Percentiles rank a stretch among this genome's conserved stretches.
phyloP scores from a whole-genome alignment of 1,140 invertebrate genomes.

The Brachystomella parvula region DNA sequence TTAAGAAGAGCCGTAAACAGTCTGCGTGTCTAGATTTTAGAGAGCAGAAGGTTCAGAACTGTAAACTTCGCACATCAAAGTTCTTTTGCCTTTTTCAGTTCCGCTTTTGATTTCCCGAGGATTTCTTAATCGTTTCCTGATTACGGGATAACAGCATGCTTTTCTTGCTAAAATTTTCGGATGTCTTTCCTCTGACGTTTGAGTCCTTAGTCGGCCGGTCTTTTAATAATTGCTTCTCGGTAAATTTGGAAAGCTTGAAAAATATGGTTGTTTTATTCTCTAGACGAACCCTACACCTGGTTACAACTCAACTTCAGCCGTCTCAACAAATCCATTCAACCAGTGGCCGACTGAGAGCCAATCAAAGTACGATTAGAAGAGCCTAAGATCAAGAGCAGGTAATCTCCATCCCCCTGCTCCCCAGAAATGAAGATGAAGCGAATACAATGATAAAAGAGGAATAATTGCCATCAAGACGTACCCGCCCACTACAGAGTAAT shows the following conservation, averaged over 20 bases:
- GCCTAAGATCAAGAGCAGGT: not conserved
- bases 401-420: not conserved
- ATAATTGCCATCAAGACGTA: not conserved
- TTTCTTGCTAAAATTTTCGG: too few species aligned
- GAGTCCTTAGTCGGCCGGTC: too few species aligned
- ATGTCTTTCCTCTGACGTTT: too few species aligned
- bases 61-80: too few species aligned
- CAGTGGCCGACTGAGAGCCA: not conserved
- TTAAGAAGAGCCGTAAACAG: too few species aligned
- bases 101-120: too few species aligned
- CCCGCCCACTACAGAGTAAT: not conserved
- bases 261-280: not conserved
- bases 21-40: too few species aligned
- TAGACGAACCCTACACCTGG: not conserved
- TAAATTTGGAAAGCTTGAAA: not conserved
- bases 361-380: not conserved
- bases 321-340: conserved; percentile 5
- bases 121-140: too few species aligned
- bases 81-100: too few species aligned
- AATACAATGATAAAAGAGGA: not conserved
- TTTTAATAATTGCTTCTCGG: too few species aligned
- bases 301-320: not conserved
- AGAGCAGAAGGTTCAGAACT: too few species aligned
- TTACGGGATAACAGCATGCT: too few species aligned
- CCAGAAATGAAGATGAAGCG: not conserved